phyloP scores from a whole-genome alignment of 2,113 vertebrate species.

The Pteruthius melanotis region DNA sequence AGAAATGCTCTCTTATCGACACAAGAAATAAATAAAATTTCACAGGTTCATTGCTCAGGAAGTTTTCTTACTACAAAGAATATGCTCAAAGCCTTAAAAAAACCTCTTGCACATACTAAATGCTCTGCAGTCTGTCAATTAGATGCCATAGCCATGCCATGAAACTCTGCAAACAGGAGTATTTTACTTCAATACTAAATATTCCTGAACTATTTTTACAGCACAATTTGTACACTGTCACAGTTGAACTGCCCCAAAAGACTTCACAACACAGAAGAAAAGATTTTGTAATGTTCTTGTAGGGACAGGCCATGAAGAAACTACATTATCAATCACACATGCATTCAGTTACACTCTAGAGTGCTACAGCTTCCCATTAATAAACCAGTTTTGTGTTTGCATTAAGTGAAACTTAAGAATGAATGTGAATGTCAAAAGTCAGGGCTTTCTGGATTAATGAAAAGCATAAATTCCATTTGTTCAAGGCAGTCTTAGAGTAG shows the following conservation, averaged over 20 bases:
- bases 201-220: background rate
- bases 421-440: background rate
- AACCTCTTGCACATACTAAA: background rate
- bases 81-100: background rate
- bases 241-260: background rate
- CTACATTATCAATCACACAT: background rate
- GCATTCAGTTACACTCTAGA: background rate
- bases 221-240: background rate
- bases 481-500: background rate
- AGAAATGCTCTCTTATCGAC: background rate
- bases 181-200: background rate
- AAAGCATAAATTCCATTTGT: background rate
- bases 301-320: background rate
- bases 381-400: background rate
- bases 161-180: background rate
- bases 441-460: background rate
- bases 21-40: background rate
- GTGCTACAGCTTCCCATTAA: background rate
- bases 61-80: background rate
- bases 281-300: background rate
- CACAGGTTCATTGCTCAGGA: background rate
- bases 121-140: background rate
- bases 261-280: background rate
- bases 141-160: background rate
- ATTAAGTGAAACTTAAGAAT: background rate